A percentile compares a stretch with the other conserved stretches of the same genome.
Conservation (phyloP, 2,113 vertebrate species). For the Chaenogobius annularis region DNA sequence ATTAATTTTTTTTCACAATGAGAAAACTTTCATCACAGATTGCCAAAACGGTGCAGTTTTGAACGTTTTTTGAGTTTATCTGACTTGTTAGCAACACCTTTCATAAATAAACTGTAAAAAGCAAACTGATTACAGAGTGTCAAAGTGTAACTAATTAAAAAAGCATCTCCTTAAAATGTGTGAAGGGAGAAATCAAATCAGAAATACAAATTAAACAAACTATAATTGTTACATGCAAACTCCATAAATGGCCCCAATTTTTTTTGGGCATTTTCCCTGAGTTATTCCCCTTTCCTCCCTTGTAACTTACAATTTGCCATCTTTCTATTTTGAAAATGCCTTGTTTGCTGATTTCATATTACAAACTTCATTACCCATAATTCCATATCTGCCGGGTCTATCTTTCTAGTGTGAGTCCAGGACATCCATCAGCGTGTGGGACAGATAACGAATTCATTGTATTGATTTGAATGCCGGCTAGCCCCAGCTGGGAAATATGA, state of each 20-base stretch:
- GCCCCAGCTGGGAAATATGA: constrained; percentile 61
- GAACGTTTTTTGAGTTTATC: neutral
- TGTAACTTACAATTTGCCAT: constrained; percentile 30
- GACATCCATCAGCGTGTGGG: constrained; percentile 55
- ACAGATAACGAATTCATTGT: constrained; percentile 67
- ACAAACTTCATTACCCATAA: constrained; percentile 54
- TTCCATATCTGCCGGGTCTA: constrained; percentile 66
- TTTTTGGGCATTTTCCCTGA: no score
- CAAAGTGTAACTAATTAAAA: neutral
- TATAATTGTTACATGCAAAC: no score
- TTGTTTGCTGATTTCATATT: constrained; percentile 49
- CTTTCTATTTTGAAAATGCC: constrained; percentile 26
- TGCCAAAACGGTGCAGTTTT: neutral
- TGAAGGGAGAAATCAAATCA: no score
- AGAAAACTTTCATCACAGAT: no score
- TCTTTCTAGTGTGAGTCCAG: constrained; percentile 44
- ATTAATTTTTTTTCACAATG: no score
- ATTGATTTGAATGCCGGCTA: constrained; percentile 63
- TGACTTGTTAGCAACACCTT: no score
- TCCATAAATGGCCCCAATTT: no score
- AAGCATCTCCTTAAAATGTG: no score
- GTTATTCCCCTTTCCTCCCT: constrained; percentile 23
- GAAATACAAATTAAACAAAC: no score
- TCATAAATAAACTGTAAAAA: neutral
- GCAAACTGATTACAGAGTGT: neutral